A percentile compares a stretch with the other conserved stretches of the same genome.
Conservation (phyloP, 1,140 invertebrate genomes). For the Globodera rostochiensis region DNA sequence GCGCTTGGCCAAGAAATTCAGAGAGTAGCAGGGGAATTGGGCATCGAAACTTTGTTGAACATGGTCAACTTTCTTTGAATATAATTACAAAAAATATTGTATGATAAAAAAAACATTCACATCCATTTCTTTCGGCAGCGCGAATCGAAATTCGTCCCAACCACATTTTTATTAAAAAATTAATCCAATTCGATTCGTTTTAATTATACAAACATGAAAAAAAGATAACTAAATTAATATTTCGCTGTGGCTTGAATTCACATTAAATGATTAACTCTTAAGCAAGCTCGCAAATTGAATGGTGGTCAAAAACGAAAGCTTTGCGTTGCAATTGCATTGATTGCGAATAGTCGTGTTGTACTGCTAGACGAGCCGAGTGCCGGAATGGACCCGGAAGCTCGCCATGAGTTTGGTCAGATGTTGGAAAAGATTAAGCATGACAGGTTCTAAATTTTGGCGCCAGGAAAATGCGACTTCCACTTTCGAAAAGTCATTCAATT, state of each 20-base stretch:
- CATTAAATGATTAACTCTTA: neutral
- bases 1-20: constrained; percentile 32
- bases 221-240: too few species aligned
- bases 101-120: too few species aligned
- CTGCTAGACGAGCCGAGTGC: constrained; percentile 72
- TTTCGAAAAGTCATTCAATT: too few species aligned
- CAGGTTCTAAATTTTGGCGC: constrained; percentile 6
- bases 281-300: constrained; percentile 59
- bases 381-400: constrained; percentile 70
- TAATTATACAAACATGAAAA: too few species aligned
- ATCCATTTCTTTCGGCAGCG: too few species aligned
- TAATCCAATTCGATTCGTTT: too few species aligned
- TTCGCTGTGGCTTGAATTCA: too few species aligned
- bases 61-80: neutral
- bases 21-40: neutral
- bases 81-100: too few species aligned
- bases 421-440: constrained; percentile 66
- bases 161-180: too few species aligned
- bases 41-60: neutral
- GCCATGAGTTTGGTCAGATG: constrained; percentile 70
- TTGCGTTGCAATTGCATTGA: constrained; percentile 70
- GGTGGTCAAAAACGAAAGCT: constrained; percentile 69
- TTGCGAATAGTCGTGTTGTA: constrained; percentile 68
- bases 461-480: too few species aligned
- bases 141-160: too few species aligned